A percentile compares a stretch with the other conserved stretches of the same genome.
Conservation (phyloP, 2,888 invertebrate species). For the Ichneumon xanthorius region DNA sequence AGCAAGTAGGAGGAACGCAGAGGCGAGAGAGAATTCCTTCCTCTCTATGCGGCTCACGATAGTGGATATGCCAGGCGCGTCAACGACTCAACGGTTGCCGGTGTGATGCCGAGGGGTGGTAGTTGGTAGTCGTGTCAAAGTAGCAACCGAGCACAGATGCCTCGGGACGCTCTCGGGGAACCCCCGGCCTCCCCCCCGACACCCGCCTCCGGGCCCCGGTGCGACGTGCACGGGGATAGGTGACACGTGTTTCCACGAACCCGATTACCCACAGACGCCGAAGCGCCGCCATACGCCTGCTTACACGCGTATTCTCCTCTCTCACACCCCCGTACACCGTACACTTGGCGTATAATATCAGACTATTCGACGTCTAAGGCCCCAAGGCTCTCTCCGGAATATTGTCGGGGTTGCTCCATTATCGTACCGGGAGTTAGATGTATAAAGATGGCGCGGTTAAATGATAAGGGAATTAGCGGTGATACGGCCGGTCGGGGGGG, state of each 20-base stretch:
- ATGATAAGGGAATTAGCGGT: neutral
- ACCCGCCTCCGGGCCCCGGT: neutral
- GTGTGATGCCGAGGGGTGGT: constrained; percentile 50
- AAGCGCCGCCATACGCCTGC: constrained; percentile 52
- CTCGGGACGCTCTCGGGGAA: constrained; percentile 50
- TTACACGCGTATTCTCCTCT: constrained; percentile 77
- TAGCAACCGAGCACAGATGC: constrained; percentile 58
- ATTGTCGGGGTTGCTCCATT: constrained; percentile 15
- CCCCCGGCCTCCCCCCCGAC: neutral
- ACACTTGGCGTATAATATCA: constrained; percentile 58
- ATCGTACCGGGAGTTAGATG: neutral
- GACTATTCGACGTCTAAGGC: constrained; percentile 44
- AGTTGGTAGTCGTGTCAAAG: constrained; percentile 65
- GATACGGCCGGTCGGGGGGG: too few species aligned
- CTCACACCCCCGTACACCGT: constrained; percentile 20
- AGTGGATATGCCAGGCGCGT: constrained; percentile 60
- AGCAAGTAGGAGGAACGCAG: constrained; percentile 25
- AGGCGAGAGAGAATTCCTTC: constrained; percentile 45
- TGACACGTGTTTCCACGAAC: constrained; percentile 81
- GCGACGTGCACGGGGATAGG: constrained; percentile 52
- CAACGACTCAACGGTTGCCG: constrained; percentile 47
- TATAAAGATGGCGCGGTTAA: neutral
- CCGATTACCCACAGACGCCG: constrained; percentile 80
- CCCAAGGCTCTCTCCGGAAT: constrained; percentile 9
- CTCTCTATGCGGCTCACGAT: constrained; percentile 11